Evolutionary conservation across 2,888 invertebrate species (phyloP).

Genomic region (Crematogaster levior): DNA sequence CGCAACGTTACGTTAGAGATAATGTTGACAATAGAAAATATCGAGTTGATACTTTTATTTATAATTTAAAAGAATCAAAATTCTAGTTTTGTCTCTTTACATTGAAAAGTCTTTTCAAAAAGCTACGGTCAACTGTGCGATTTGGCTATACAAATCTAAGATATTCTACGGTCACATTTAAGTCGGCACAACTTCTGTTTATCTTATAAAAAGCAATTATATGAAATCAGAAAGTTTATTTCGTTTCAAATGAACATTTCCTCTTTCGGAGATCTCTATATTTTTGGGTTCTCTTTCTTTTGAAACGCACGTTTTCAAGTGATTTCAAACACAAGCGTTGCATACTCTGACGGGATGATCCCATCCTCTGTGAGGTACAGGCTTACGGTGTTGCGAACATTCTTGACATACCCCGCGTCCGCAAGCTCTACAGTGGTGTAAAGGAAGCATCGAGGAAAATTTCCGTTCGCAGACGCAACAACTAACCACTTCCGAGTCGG

Average conservation of each 20-base stretch:
- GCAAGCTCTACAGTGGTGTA: constrained; percentile 89
- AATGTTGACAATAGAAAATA: neutral
- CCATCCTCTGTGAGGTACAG: constrained; percentile 93
- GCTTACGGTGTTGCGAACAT: constrained; percentile 89
- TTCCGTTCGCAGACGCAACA: constrained; percentile 89
- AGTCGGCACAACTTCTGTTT: neutral
- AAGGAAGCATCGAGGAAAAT: constrained; percentile 85
- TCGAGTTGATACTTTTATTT: neutral
- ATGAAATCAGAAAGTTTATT: neutral
- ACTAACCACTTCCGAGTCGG: constrained; percentile 89
- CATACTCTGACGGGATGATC: constrained; percentile 91
- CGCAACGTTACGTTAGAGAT: neutral
- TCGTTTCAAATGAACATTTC: neutral
- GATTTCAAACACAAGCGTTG: constrained; percentile 88
- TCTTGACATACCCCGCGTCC: constrained; percentile 93
- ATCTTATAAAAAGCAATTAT: neutral
- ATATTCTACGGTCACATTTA: neutral
- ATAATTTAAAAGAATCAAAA: neutral
- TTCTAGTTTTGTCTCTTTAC: neutral
- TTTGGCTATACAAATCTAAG: constrained; percentile 19
- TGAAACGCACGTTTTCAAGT: constrained; percentile 67
- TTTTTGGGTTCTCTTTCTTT: neutral
- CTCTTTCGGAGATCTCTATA: neutral
- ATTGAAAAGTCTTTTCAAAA: constrained; percentile 11
- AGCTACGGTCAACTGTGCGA: neutral